Conservation (phyloP, 2,797 vertebrate species). For the Thalassophryne amazonica region DNA sequence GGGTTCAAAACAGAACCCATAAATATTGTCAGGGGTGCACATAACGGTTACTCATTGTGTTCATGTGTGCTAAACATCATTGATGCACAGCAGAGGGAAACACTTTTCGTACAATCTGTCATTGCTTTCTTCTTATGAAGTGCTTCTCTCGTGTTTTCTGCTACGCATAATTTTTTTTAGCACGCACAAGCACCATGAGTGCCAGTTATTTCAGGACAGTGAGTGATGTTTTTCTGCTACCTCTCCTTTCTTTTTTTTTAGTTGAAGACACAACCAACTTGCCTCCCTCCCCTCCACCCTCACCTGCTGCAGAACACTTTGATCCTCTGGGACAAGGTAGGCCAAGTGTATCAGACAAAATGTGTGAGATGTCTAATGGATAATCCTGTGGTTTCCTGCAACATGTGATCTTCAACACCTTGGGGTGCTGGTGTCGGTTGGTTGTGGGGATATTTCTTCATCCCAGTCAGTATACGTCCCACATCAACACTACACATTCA, state of each 20-base stretch:
- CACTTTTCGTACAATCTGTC: too few species aligned
- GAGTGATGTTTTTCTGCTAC: neutral
- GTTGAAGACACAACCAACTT: slow-evolving; percentile 92
- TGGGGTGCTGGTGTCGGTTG: slow-evolving; percentile 10
- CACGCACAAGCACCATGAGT: too few species aligned
- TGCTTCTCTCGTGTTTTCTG: too few species aligned
- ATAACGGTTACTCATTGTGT: too few species aligned
- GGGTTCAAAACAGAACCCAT: too few species aligned
- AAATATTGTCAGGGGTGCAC: too few species aligned
- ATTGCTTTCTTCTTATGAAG: too few species aligned
- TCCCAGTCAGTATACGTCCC: neutral
- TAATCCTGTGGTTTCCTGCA: slow-evolving; percentile 26
- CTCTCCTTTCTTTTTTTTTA: slow-evolving; percentile 26
- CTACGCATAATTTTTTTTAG: too few species aligned
- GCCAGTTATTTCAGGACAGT: too few species aligned
- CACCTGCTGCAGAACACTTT: slow-evolving; percentile 92
- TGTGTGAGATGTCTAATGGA: slow-evolving; percentile 26
- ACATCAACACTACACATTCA: slow-evolving; percentile 30
- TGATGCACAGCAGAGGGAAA: too few species aligned
- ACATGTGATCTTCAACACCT: slow-evolving; percentile 14
- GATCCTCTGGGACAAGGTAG: slow-evolving; percentile 91
- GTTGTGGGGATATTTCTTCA: slow-evolving; percentile 3
- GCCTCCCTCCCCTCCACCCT: slow-evolving; percentile 96
- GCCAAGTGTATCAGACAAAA: slow-evolving; percentile 14
- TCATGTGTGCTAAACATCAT: too few species aligned